Base-by-base conservation (phyloP, 2,797 vertebrate genomes). In the Sebastes cheni region DNA sequence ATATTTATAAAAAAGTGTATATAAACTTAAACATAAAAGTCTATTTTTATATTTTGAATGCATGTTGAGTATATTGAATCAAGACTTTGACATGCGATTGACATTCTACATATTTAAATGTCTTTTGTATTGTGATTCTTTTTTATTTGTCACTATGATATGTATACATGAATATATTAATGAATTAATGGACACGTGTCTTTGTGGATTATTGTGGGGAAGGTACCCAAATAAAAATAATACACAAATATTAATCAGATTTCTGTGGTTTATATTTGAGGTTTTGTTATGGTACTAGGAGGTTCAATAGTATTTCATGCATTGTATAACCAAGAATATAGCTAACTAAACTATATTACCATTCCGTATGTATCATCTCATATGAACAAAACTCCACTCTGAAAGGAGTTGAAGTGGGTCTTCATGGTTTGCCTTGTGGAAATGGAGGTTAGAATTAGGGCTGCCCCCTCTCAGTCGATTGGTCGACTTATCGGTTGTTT, bases 41-140 rank as follows among this genome's bases (percentile, higher is more conserved):
- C 96, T 99, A 99, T 99, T 99, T 99, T 99, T 99, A 96, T 99
- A 99, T 96, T 96, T 96, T 80, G 80, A 93, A 87, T 90, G 95
- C 96, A 96, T 95, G 95, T 96, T 94, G 87, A 93, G 76, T 91
- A 86, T 50, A n/a, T 83, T 93, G 86, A 94, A 94, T 95, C 93
- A 93, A 95, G 87, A 93, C 83, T 91, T 92, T 91, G 90, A 93
- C 90, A 92, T 93, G 93, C 90, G 72, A 90, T 87, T 9, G 82
- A 92, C 88, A 92, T 91, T 91, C 92, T 90, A 72, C 80, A 69
- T 94, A 92, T 95, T 94, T 93, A 93, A 93, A 90, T 74, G 78
- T 92, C 67, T 93, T 94, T 93, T 94, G 90, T 94, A 93, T 89
- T 84, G 91, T 93, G 83, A 87, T 83, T 89, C 50, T 86, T 93